Evolutionary conservation across 2,888 invertebrate genomes (phyloP), one percentile per base, ranked within the genome.

Genomic region (Zhengitettix transpicula): DNA sequence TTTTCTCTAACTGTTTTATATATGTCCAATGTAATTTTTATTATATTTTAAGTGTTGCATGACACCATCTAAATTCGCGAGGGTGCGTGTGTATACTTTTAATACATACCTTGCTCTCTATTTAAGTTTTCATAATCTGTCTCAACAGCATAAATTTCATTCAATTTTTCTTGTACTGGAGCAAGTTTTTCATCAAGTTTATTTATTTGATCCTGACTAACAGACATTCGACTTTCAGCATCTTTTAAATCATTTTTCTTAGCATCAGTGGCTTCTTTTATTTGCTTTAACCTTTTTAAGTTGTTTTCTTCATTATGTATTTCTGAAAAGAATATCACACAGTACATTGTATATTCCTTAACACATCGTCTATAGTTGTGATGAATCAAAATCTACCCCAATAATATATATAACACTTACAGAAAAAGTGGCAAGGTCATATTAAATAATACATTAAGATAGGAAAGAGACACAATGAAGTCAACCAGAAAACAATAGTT

Each of bases 171-270:
- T 55, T 71, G 67, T 40, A 79, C 65, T 0, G 79, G 78, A 60
- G 71, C 66, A 10, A 81, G 67, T 65, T 77, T 71, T 7, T 69
- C 66, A 15, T 74, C 69, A 42, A 79, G 73, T 40, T 72, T 69
- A 10, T 69, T 66, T 40, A 81, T 75, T 59, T 72, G 70, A 28
- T 78, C 76, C 42, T 78, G 72, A 10, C 81, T 74, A 58, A 78
- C 77, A 7, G 74, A 70, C 55, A 85, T 75, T 67, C 82, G 80
- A 1, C 78, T 73, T 67, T 84, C 79, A 14, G 81, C 71, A n/a
- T 83, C 78, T 66, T 80, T 78, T 11, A 83, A 77, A 60, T 81
- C 79, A 1, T 78, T 73, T 62, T 79, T 78, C 69, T 82, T 82
- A 56, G 76, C 77, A 65, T 83, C 81, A 55, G 82, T 77, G 66